Percentiles rank a stretch among this genome's conserved stretches.
Conservation (phyloP, 2,888 invertebrate species). For the Nephrotoma appendiculata region DNA sequence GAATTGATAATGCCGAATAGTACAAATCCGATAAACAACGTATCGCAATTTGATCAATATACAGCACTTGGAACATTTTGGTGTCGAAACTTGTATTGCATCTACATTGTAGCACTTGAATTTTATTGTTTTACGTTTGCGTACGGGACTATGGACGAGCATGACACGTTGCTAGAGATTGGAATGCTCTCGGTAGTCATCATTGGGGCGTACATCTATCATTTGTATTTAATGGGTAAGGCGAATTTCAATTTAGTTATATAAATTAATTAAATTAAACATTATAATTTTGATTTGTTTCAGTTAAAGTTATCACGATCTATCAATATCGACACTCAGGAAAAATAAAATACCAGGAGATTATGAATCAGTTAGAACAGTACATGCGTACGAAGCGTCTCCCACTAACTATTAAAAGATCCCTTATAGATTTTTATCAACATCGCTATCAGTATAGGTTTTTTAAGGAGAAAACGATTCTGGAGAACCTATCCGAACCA, state of each 20-base stretch:
- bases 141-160: background rate
- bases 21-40: background rate
- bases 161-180: background rate
- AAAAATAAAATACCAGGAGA: conserved; percentile 34
- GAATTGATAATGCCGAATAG: background rate
- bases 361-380: conserved; percentile 39
- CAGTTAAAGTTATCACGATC: background rate
- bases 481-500: conserved; percentile 36
- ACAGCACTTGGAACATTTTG: background rate
- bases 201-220: background rate
- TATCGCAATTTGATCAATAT: background rate
- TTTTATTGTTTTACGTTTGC: background rate
- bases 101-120: background rate
- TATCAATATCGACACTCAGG: background rate
- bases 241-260: background rate
- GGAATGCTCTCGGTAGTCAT: background rate
- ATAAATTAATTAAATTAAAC: background rate
- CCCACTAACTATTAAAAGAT: conserved; percentile 35
- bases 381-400: conserved; percentile 44
- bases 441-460: conserved; percentile 42
- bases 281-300: background rate
- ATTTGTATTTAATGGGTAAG: background rate
- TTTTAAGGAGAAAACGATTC: conserved; percentile 40
- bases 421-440: conserved; percentile 42
- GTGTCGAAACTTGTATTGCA: background rate